Percentiles rank a stretch among this genome's conserved stretches.
These are phyloP conservation scores for Poecile montanus DNA, from an alignment of 2,797 vertebrate genomes.

Conservation along the genomic window DNA sequence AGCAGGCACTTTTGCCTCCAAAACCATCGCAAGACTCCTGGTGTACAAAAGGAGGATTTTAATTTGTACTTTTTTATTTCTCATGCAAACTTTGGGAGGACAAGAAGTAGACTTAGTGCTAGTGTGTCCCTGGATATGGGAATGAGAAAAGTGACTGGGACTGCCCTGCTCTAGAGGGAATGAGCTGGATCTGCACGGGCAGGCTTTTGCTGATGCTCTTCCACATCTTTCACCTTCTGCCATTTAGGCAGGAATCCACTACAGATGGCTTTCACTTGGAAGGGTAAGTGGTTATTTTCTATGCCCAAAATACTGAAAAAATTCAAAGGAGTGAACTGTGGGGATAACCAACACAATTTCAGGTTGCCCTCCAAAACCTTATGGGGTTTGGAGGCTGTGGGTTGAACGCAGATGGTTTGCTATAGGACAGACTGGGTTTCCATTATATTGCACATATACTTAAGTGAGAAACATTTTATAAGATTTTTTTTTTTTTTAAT, in stretches of 20 bases:
- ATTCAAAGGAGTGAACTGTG: not conserved
- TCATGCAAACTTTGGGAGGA: not conserved
- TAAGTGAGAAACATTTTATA: not conserved
- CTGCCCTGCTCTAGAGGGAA: fast-evolving
- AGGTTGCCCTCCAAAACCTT: not conserved
- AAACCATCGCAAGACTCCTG: not conserved
- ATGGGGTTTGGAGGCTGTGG: not conserved
- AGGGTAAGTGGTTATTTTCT: not conserved
- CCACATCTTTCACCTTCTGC: not conserved
- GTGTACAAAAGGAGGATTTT: not conserved
- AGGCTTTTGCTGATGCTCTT: not conserved
- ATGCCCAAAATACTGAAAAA: not conserved
- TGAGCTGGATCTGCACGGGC: fast-evolving
- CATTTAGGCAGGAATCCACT: not conserved
- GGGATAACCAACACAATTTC: not conserved
- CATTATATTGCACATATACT: not conserved
- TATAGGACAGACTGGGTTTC: not conserved
- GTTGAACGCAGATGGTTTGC: not conserved
- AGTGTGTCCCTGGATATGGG: not conserved
- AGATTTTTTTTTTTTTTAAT: not conserved
- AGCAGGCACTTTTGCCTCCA: not conserved
- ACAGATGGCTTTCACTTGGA: not conserved
- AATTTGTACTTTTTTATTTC: not conserved
- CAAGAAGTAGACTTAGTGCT: not conserved
- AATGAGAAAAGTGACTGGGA: not conserved